phyloP scores from a whole-genome alignment of 2,113 vertebrate species.

The Pluvialis apricaria region DNA sequence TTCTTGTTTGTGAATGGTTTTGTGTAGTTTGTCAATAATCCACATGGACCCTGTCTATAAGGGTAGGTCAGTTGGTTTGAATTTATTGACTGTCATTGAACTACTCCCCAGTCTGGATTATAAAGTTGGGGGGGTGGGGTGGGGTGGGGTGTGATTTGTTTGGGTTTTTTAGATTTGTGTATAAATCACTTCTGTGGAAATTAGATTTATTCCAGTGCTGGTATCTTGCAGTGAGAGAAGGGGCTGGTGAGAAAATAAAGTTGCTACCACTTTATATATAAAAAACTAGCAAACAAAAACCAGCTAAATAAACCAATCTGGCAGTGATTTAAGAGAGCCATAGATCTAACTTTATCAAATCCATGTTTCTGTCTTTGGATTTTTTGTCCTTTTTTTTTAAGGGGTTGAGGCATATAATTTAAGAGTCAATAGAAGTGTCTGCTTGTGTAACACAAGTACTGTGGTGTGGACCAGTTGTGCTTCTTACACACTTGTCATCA shows the following conservation, averaged over 20 bases:
- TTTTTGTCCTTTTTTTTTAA: neutral
- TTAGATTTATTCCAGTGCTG: neutral
- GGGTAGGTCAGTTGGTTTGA: neutral
- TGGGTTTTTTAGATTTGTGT: neutral
- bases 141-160: neutral
- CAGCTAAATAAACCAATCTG: neutral
- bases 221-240: neutral
- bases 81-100: neutral
- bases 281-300: neutral
- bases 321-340: neutral
- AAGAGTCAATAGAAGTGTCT: neutral
- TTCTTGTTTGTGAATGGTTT: neutral
- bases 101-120: neutral
- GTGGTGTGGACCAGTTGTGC: neutral
- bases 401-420: neutral
- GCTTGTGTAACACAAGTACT: neutral
- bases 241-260: neutral
- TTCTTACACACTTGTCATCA: neutral
- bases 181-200: neutral
- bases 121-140: neutral
- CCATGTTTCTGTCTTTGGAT: neutral
- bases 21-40: neutral
- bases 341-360: neutral
- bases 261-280: neutral
- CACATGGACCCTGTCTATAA: neutral